Evolutionary conservation across 2,113 vertebrate genomes (phyloP), one percentile per base, ranked within the genome.

Genomic region (Ciconia maguari): DNA sequence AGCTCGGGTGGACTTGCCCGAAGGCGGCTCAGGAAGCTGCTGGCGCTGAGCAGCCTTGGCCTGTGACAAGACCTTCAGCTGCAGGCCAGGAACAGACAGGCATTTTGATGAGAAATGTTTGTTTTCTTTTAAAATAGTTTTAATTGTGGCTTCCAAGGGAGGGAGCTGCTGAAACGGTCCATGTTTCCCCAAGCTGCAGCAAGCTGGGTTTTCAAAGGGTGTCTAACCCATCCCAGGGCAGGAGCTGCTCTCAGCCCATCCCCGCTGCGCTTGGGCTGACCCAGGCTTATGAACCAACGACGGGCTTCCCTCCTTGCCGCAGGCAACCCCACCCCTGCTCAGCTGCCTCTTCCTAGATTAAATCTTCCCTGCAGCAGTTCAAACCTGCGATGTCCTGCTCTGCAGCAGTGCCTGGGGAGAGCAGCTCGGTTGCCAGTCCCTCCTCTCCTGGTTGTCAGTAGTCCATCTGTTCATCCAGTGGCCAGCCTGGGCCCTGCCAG

Each of bases 71-170:
- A 24, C 25, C 34, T 44, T 52, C 25, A 29, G 57, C 51, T 1
- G 20, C 19, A 0, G 89, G 64, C 65, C 54, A 74, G 79, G 44
- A 91, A 24, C 19, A 88, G 68, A 57, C 54, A 87, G 72, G 84
- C 87, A 49, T 89, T 86, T 65, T 60, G 49, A 91, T 84, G 77
- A 89, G 69, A 87, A 94, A 42, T 38, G 51, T 54, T 97, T 93
- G 72, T 87, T 95, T 95, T 75, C 92, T 84, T 95, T 89, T 84
- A 51, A 96, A 97, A 54, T 70, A 58, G 32, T 81, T 93, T 81
- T 84, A 84, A 91, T 91, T 93, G 84, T 78, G 92, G 60, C 80
- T 95, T 93, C 61, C 9, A 38, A 49, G 65, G 76, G 58, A 93
- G 32, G 78, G 65, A 96, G 51, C n/a, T 36, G 51, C 81, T 60